phyloP scores from a whole-genome alignment of 2,113 vertebrate species.

The Phoxinus phoxinus region DNA sequence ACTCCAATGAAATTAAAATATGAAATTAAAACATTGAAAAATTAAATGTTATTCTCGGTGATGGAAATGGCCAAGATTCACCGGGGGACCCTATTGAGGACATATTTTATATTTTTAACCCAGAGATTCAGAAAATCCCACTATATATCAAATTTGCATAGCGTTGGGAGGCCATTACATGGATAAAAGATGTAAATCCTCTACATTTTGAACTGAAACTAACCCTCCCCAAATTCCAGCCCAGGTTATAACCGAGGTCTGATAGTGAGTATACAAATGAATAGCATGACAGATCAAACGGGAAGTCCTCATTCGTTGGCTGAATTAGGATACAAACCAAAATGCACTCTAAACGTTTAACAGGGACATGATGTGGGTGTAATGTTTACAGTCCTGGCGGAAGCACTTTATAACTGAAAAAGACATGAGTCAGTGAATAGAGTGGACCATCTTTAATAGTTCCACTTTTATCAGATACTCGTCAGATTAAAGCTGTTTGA shows the following conservation, averaged over 20 bases:
- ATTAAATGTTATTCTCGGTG: neutral
- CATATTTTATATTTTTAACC: too few species aligned
- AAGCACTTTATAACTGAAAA: slow-evolving; percentile 46
- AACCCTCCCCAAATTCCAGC: too few species aligned
- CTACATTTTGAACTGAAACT: too few species aligned
- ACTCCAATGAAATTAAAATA: neutral
- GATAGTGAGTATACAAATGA: neutral
- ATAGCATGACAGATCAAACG: neutral
- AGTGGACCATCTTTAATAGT: slow-evolving; percentile 35
- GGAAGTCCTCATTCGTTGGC: neutral
- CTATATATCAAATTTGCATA: too few species aligned
- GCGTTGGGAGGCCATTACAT: too few species aligned
- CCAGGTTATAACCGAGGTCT: neutral
- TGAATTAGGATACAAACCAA: neutral
- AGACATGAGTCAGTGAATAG: slow-evolving; percentile 43
- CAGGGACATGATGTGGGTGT: slow-evolving; percentile 18
- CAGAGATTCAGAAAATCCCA: too few species aligned
- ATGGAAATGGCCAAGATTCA: too few species aligned
- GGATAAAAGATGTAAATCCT: too few species aligned
- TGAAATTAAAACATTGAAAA: neutral
- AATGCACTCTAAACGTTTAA: neutral
- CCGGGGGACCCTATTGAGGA: too few species aligned
- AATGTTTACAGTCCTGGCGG: neutral
- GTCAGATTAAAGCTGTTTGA: slow-evolving; percentile 27
- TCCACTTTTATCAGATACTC: neutral